Conservation (phyloP, 2,113 vertebrate genomes). For the Pogonocichla stellata region DNA sequence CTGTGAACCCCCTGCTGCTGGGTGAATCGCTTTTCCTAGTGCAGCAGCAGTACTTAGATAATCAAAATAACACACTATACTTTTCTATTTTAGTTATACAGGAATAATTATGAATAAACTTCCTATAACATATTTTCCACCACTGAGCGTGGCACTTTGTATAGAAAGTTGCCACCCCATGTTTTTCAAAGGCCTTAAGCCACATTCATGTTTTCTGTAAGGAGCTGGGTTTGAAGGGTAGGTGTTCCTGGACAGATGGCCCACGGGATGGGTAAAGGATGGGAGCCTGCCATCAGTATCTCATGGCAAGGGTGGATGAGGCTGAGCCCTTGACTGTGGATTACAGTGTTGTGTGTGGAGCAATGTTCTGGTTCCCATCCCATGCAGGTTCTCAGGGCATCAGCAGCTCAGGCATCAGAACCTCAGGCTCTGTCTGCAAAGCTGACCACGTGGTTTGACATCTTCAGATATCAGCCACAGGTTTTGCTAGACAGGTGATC, state of each 20-base stretch:
- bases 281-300: background rate
- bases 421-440: background rate
- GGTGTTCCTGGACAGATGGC: background rate
- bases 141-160: background rate
- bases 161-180: background rate
- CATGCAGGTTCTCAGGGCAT: rapidly evolving
- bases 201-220: background rate
- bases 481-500: background rate
- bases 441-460: rapidly evolving
- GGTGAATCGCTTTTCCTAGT: background rate
- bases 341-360: background rate
- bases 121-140: background rate
- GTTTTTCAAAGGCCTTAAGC: background rate
- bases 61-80: background rate
- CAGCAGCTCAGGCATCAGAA: background rate
- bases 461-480: background rate
- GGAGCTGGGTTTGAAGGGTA: background rate
- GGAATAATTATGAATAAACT: background rate
- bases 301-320: background rate
- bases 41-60: background rate
- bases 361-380: background rate
- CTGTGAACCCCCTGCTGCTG: constrained; percentile 15
- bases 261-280: background rate
- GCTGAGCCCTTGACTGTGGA: background rate
- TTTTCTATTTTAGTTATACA: background rate